phyloP scores from a whole-genome alignment of 2,797 vertebrate species.

The Dryobates pubescens region DNA sequence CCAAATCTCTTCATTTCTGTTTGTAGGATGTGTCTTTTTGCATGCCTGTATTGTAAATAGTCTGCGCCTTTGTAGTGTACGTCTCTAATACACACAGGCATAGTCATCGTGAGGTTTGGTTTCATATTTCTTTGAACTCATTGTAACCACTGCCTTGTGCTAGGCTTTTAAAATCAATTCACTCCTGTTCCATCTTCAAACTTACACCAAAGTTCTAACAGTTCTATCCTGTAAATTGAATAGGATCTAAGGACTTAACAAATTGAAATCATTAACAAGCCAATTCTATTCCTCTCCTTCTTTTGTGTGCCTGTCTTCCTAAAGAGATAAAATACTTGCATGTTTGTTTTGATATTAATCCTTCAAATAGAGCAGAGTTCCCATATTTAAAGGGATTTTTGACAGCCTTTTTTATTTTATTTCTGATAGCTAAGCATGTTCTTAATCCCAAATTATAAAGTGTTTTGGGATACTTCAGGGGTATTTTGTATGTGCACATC shows the following conservation, averaged over 20 bases:
- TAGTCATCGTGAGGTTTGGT: background rate
- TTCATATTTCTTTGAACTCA: background rate
- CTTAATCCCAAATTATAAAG: background rate
- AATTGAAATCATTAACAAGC: background rate
- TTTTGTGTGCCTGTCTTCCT: background rate
- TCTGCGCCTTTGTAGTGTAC: background rate
- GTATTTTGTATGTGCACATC: background rate
- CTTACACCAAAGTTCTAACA: background rate
- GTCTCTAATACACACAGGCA: background rate
- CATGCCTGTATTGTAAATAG: background rate
- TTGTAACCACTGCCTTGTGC: background rate
- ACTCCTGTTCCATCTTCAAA: background rate
- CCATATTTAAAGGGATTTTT: background rate
- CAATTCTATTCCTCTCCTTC: background rate
- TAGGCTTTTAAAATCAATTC: background rate
- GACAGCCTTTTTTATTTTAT: background rate
- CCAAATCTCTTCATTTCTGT: background rate
- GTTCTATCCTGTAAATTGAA: background rate
- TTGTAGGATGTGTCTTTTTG: accelerated
- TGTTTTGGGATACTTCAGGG: background rate
- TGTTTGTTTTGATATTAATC: background rate
- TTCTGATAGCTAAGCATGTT: background rate
- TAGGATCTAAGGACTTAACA: background rate
- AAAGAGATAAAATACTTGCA: background rate
- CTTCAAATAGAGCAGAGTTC: background rate